These are phyloP conservation scores for Acanthosoma haemorrhoidale DNA, from an alignment of 2,888 invertebrate genomes.

Conservation along the genomic window DNA sequence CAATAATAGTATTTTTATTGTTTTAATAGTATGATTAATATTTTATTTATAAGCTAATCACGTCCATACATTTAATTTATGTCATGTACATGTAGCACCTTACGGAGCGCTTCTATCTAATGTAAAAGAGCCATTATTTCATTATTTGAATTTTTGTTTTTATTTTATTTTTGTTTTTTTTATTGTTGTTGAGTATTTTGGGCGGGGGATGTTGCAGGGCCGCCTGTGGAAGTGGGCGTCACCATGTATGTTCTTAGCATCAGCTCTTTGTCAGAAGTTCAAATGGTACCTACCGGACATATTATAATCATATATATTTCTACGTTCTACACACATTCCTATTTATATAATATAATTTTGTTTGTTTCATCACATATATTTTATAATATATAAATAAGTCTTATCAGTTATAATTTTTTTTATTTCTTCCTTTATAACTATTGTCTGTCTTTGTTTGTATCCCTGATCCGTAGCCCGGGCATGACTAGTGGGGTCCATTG, in stretches of 20 bases:
- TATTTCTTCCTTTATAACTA: conserved; percentile 22
- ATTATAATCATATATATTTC: conserved; percentile 12
- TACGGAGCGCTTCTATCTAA: neutral
- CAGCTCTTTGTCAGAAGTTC: conserved; percentile 56
- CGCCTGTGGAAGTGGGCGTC: conserved; percentile 54
- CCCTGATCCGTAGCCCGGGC: conserved; percentile 26
- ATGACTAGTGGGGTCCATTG: conserved; percentile 36
- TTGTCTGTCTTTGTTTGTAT: conserved; percentile 17
- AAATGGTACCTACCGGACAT: conserved; percentile 49
- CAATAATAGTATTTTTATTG: too few relatives aligned
- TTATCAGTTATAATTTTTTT: conserved; percentile 9
- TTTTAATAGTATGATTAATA: too few relatives aligned
- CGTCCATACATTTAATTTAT: neutral
- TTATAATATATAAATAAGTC: neutral
- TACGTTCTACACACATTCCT: conserved; percentile 20
- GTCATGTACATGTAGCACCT: neutral
- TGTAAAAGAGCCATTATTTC: neutral
- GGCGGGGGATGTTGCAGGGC: conserved; percentile 46
- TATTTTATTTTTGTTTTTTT: conserved; percentile 3
- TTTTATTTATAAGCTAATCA: neutral
- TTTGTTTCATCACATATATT: conserved; percentile 13
- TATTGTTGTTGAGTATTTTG: conserved; percentile 21
- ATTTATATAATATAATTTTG: conserved; percentile 23
- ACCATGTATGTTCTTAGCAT: conserved; percentile 57
- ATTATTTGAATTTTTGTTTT: neutral